Conservation (phyloP, 2,797 vertebrate genomes). For the Pempheris klunzingeri region DNA sequence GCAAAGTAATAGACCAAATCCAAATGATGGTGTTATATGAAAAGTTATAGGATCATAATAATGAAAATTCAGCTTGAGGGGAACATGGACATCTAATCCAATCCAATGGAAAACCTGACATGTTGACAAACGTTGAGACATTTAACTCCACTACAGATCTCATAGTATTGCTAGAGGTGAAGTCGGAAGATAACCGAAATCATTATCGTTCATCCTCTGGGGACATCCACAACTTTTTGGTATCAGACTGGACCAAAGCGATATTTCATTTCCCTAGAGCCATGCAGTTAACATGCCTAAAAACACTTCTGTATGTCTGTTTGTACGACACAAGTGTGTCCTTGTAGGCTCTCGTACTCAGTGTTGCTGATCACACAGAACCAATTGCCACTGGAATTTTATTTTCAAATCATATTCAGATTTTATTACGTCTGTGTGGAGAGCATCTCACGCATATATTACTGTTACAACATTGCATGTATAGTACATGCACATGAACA, state of each 20-base stretch:
- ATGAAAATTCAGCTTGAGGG: too few species aligned
- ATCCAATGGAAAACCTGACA: neutral
- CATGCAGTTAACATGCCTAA: neutral
- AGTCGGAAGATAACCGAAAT: too few species aligned
- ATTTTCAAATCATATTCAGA: neutral
- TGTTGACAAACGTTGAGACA: neutral
- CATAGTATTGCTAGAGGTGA: too few species aligned
- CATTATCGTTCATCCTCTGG: neutral
- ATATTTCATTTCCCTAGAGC: neutral
- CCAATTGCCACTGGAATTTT: neutral
- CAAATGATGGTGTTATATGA: too few species aligned
- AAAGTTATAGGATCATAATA: too few species aligned
- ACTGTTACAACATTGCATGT: constrained; percentile 12
- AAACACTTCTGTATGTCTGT: neutral
- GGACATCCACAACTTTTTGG: neutral
- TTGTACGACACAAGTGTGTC: neutral
- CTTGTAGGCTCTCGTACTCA: neutral
- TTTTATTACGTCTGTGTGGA: neutral
- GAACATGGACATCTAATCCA: neutral
- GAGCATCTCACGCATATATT: constrained; percentile 10
- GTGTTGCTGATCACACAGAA: neutral
- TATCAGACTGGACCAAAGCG: neutral
- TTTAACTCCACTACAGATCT: neutral
- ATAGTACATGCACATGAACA: constrained; percentile 19
- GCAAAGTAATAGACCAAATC: neutral